Evolutionary conservation across 1,140 invertebrate genomes (phyloP), one percentile per base, ranked within the genome.

Genomic region (Danaus plexippus): DNA sequence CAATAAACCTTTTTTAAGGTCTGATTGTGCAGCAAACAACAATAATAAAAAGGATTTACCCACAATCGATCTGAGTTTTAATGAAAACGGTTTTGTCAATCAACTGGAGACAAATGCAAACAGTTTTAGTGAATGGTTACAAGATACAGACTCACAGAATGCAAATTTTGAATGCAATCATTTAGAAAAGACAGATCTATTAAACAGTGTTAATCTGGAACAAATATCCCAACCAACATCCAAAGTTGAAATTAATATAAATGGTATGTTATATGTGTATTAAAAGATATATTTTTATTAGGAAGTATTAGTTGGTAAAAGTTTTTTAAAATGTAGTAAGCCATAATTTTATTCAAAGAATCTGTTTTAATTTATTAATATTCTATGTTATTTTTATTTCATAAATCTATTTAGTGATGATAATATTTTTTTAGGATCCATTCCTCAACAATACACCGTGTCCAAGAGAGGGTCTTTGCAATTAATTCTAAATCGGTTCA

Each of bases 401-500:
- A 43, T 11, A 46, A 44, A 40, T 11, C 32, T 46, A 12, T n/a
- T 57, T 48, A 49, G 22, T 2, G 11, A 49, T 42, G 40, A 53
- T 12, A 13, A 49, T 22, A 46, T 45, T 61, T 6, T 67, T 68
- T 47, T 47, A 68, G 66, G 42, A 45, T 12, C 45, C 22, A 61
- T 43, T 15, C 50, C 56, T 2, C 62, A 60, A 48, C 72, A 71
- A 54, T 81, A 75, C 47, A 65, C 73, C 12, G 50, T 73, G 43
- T 75, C 78, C 5, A 69, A 59, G 22, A 67, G 69, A 51, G 75
- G 76, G 0, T 59, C 67, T 10, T 44, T 77, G 9, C 76, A 77
- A 47, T 45, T 81, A 47, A 69, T 81, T 52, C 57, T 79, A 11
- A 74, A 81, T 59, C 62, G 77, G 1, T 85, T 61, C 48, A 67